These are phyloP conservation scores for Eunapius fragilis DNA, from an alignment of 37 sponge, comb jelly and placozoan genomes.

Conservation along the genomic window DNA sequence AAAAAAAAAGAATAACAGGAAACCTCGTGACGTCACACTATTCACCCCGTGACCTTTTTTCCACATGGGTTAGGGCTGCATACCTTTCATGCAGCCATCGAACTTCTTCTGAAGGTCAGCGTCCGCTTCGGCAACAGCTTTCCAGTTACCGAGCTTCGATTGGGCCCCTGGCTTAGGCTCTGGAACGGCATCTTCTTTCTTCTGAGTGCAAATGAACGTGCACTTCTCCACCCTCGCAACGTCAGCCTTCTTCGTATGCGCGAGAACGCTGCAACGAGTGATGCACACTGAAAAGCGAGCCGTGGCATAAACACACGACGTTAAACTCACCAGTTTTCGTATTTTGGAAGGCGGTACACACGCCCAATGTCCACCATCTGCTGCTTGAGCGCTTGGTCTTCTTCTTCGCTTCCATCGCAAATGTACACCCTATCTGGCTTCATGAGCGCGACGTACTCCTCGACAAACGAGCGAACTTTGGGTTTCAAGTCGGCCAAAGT, in stretches of 20 bases:
- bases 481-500: constrained; percentile 15
- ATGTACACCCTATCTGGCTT: constrained; percentile 76
- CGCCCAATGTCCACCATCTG: constrained; percentile 54
- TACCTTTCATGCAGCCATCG: constrained; percentile 90
- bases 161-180: constrained; percentile 62
- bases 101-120: constrained; percentile 54
- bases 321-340: constrained; percentile 76
- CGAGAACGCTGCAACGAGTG: constrained; percentile 62
- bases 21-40: neutral
- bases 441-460: constrained; percentile 67
- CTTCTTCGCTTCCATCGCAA: constrained; percentile 83
- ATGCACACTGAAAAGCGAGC: neutral
- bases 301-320: neutral
- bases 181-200: constrained; percentile 60
- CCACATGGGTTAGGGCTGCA: neutral
- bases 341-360: constrained; percentile 69
- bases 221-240: constrained; percentile 89
- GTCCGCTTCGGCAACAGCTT: constrained; percentile 59
- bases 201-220: constrained; percentile 86
- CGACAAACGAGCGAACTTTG: constrained; percentile 49
- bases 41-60: neutral
- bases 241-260: constrained; percentile 76
- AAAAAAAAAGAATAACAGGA: too few species aligned
- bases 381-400: constrained; percentile 64
- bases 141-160: constrained; percentile 87